These are phyloP conservation scores for Oreohelix idahoensis DNA, from an alignment of 1,140 invertebrate species.

Conservation along the genomic window DNA sequence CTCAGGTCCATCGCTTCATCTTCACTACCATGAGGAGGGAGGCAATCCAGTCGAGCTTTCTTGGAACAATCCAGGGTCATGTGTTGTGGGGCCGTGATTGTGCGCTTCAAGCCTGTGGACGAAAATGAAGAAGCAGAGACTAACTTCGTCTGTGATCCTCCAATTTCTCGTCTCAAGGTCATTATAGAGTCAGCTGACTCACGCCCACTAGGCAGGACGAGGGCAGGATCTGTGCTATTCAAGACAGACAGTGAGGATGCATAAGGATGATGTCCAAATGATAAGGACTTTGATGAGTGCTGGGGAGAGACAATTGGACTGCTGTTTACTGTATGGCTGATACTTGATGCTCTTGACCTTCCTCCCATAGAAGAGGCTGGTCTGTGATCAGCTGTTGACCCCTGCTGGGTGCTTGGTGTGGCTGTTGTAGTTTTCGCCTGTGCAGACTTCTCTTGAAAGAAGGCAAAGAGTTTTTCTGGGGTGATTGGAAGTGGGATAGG, in stretches of 20 bases:
- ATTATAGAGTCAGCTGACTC: conserved; percentile 42
- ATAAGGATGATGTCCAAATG: background rate
- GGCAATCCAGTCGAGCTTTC: conserved; percentile 16
- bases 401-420: background rate
- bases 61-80: conserved; percentile 43
- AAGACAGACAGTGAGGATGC: background rate
- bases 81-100: conserved; percentile 44
- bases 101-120: conserved; percentile 46
- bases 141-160: background rate
- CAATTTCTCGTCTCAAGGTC: conserved; percentile 38
- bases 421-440: background rate
- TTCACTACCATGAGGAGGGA: background rate
- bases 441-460: conserved; percentile 49
- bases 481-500: conserved; percentile 81
- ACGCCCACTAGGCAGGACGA: conserved; percentile 24
- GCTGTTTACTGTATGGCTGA: background rate
- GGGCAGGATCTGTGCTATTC: background rate
- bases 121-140: conserved; percentile 13
- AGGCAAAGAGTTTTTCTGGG: conserved; percentile 58
- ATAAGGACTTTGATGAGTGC: background rate
- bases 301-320: background rate
- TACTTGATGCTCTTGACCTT: conserved; percentile 5
- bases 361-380: background rate
- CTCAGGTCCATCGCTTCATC: conserved; percentile 52
- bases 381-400: background rate